Base-by-base conservation (phyloP, 1,140 invertebrate genomes). In the Aphidius ervi region DNA sequence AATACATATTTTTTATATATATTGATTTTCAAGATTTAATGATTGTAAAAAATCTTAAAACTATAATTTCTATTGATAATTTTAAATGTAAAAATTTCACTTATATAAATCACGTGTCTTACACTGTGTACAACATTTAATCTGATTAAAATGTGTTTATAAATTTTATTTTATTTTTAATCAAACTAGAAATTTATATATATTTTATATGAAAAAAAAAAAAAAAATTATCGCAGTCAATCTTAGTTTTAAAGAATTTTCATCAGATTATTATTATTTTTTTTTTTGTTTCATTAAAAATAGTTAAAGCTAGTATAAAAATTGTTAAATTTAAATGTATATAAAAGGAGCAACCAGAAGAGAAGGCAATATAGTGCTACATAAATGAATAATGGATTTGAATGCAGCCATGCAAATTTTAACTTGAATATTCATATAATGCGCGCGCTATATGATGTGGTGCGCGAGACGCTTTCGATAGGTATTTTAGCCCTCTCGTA, bases 381-480 rank as follows among this genome's bases (percentile, higher is more conserved):
- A 56, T 53, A 64, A 69, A 76, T 77, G 74, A 77, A 77, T 76
- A 77, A 77, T 77, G 74, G 69, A 77, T 76, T 67, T 66, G 68
- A 69, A 72, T 67, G 71, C 72, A 64, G 74, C 73, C 73, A 77
- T 76, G 69, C 67, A 72, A 65, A 65, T 61, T 61, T 66, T 60
- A 67, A 65, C 59, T 70, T 77, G 75, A 77, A 77, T 77, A 76
- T 77, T 77, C 75, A 74, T 75, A 75, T 71, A 72, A 64, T 65
- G 63, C 59, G 23, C 45, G 42, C 56, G 42, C 41, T 60, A 57
- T 61, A 59, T 61, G 56, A 55, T 56, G 55, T 39, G 59, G 48
- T 5, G 46, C 60, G 46, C 55, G 61, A 45, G 54, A 61, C 52
- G 56, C 52, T 46, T 57, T 43, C 43, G 37, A 55, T 40, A 40